Conservation (phyloP, 2,888 invertebrate genomes). For the Meliscaeva auricollis region DNA sequence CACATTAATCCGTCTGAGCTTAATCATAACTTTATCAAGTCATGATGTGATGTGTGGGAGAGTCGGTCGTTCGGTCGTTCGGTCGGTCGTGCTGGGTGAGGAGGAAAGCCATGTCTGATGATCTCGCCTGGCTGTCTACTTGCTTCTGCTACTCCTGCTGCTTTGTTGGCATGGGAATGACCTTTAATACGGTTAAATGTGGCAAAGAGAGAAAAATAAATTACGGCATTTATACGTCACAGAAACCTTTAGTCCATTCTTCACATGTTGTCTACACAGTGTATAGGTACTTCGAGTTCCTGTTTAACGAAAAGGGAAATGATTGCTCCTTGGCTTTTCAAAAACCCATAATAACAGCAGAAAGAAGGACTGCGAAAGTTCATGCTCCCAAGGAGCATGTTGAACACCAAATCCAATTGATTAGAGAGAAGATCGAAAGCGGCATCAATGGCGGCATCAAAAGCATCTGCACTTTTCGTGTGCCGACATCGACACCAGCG, state of each 20-base stretch:
- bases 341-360: constrained; percentile 1
- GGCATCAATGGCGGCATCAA: constrained; percentile 57
- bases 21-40: constrained; percentile 74
- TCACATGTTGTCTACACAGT: constrained; percentile 51
- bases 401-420: constrained; percentile 74
- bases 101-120: not conserved
- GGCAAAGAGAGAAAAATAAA: constrained; percentile 58
- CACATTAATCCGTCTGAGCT: constrained; percentile 63
- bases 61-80: too few relatives aligned
- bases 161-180: constrained; percentile 57
- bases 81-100: not conserved
- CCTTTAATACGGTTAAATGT: constrained; percentile 71
- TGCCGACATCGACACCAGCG: constrained; percentile 50
- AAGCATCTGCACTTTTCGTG: constrained; percentile 60
- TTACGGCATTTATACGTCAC: constrained; percentile 37
- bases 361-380: constrained; percentile 49
- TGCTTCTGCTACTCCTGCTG: not conserved
- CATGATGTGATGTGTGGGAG: constrained; percentile 38
- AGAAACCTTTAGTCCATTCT: constrained; percentile 59
- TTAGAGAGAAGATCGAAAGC: constrained; percentile 67
- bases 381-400: constrained; percentile 74
- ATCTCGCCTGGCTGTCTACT: constrained; percentile 15
- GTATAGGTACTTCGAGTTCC: too few relatives aligned
- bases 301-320: not conserved
- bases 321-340: not conserved